A percentile compares a stretch with the other conserved stretches of the same genome.
These are phyloP conservation scores for Phytoseiulus persimilis DNA, from an alignment of 2,888 invertebrate genomes.

Conservation along the genomic window DNA sequence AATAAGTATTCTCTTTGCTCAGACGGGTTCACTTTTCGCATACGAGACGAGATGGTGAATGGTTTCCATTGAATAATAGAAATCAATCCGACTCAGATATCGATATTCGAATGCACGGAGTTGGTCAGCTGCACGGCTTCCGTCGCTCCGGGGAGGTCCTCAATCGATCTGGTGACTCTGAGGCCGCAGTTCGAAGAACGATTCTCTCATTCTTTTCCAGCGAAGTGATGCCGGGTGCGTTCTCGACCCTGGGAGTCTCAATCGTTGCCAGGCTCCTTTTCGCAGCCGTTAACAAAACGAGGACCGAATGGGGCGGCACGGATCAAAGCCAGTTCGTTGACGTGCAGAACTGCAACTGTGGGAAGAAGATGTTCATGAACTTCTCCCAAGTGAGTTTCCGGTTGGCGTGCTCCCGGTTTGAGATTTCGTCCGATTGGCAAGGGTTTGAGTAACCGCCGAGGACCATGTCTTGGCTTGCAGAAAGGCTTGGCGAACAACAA, in stretches of 20 bases:
- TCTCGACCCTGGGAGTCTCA: background rate
- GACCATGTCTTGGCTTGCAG: background rate
- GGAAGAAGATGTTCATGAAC: constrained; percentile 13
- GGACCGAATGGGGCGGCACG: background rate
- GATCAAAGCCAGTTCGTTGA: background rate
- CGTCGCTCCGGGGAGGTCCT: too few relatives aligned
- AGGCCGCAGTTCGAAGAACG: too few relatives aligned
- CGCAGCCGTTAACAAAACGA: background rate
- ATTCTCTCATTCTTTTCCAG: constrained; percentile 57
- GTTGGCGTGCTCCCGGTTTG: too few relatives aligned
- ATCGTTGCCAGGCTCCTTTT: background rate
- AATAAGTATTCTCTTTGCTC: too few relatives aligned
- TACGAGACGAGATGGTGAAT: too few relatives aligned
- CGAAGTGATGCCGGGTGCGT: constrained; percentile 55
- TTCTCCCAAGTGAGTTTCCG: background rate
- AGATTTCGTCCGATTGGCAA: too few relatives aligned
- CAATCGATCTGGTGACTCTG: too few relatives aligned
- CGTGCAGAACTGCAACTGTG: background rate
- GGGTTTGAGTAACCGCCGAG: too few relatives aligned
- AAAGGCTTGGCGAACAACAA: background rate
- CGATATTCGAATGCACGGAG: too few relatives aligned
- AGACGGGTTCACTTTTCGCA: too few relatives aligned
- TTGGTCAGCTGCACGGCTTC: too few relatives aligned
- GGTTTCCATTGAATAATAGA: background rate
- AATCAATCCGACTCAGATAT: too few relatives aligned